Percentiles rank a stretch among this genome's conserved stretches.
Conservation (phyloP, 2,888 invertebrate genomes). For the Macrophya alboannulata region DNA sequence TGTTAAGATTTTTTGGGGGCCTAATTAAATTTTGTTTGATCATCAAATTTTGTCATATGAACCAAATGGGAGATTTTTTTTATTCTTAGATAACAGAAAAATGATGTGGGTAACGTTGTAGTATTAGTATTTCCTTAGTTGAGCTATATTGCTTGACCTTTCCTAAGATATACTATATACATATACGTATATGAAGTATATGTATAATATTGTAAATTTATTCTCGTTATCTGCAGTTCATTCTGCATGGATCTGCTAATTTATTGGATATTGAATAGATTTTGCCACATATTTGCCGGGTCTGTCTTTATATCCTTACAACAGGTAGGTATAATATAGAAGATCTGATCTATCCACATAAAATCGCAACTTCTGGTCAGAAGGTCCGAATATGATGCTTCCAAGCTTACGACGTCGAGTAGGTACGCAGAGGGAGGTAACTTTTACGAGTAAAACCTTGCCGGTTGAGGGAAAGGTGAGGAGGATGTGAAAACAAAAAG, state of each 20-base stretch:
- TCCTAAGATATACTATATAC: too few species aligned
- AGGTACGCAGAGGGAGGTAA: background rate
- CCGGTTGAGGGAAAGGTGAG: background rate
- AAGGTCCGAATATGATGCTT: background rate
- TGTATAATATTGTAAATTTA: background rate
- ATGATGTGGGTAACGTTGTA: too few species aligned
- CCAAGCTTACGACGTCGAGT: constrained; percentile 1
- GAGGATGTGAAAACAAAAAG: background rate
- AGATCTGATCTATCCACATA: background rate
- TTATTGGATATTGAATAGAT: background rate
- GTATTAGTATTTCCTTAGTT: too few species aligned
- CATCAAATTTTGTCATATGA: too few species aligned
- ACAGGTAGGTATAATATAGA: background rate
- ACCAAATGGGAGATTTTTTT: too few species aligned
- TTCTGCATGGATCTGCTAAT: background rate
- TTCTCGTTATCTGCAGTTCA: background rate
- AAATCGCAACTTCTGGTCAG: constrained; percentile 12
- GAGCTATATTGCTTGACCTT: too few species aligned
- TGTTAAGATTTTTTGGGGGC: too few species aligned
- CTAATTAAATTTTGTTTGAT: too few species aligned
- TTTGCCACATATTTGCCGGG: too few species aligned
- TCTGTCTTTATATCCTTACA: background rate
- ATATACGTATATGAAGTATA: too few species aligned
- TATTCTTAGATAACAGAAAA: too few species aligned
- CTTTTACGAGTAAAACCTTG: constrained; percentile 7